These are phyloP conservation scores for Nyctereutes procyonoides DNA, from an alignment of 2,113 vertebrate species.

Conservation along the genomic window DNA sequence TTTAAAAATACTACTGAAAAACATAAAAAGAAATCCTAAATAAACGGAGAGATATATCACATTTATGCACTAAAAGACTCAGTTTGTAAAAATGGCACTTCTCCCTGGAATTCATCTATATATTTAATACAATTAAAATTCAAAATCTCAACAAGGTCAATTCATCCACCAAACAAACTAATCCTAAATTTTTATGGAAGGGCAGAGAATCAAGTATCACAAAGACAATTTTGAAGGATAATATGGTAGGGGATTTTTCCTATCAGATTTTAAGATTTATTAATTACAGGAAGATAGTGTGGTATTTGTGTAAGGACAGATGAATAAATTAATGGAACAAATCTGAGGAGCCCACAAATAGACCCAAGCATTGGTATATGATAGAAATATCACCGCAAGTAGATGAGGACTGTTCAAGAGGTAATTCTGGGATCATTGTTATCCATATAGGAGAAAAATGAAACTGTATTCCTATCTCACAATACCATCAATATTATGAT, in stretches of 20 bases:
- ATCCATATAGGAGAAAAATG: background rate
- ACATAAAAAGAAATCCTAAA: background rate
- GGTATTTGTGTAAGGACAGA: background rate
- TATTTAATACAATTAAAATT: background rate
- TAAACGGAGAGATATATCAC: background rate
- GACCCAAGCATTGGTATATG: background rate
- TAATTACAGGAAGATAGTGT: background rate
- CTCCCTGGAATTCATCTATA: background rate
- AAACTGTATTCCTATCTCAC: background rate
- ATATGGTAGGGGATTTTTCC: background rate
- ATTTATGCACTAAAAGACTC: background rate
- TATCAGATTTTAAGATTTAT: background rate
- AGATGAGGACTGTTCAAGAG: background rate
- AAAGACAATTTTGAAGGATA: background rate
- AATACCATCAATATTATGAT: background rate
- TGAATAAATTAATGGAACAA: background rate
- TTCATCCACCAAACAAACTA: background rate
- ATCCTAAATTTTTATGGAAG: background rate
- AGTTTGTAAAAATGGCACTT: background rate
- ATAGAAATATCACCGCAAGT: background rate
- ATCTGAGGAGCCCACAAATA: background rate
- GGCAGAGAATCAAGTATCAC: background rate
- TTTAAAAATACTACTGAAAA: background rate
- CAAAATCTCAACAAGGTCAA: background rate
- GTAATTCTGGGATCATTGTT: background rate